phyloP scores from a whole-genome alignment of 2,888 invertebrate species.

The Drosophila nigritarsus region DNA sequence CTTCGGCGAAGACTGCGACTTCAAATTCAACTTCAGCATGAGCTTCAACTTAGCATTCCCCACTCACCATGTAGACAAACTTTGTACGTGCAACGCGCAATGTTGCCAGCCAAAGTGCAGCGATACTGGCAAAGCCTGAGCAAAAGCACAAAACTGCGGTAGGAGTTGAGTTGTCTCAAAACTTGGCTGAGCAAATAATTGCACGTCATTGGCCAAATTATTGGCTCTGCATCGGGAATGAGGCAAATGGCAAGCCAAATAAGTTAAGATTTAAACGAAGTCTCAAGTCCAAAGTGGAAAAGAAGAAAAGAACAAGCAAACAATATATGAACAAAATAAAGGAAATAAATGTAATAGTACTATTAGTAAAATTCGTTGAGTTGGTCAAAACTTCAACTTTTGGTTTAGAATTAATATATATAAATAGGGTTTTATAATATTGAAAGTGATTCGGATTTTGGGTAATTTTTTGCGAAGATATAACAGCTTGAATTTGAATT shows the following conservation, averaged over 20 bases:
- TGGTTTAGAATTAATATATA: background rate
- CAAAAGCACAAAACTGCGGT: background rate
- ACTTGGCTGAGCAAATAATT: conserved; percentile 73
- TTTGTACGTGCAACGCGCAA: conserved; percentile 71
- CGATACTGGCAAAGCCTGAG: background rate
- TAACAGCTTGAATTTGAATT: background rate
- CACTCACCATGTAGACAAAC: conserved; percentile 68
- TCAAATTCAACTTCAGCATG: conserved; percentile 13
- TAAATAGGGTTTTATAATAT: background rate
- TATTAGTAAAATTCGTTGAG: background rate
- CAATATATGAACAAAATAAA: conserved; percentile 1
- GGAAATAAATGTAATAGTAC: background rate
- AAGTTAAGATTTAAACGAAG: conserved; percentile 5
- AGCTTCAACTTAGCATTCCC: conserved; percentile 38
- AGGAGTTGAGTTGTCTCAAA: conserved; percentile 37
- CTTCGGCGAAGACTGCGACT: conserved; percentile 24
- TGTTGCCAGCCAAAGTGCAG: conserved; percentile 37
- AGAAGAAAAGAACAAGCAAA: background rate
- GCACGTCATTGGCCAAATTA: conserved; percentile 78
- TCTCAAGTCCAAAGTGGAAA: conserved; percentile 1
- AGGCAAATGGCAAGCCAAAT: conserved; percentile 9
- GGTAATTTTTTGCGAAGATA: background rate
- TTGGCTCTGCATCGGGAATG: conserved; percentile 47
- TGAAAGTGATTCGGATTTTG: background rate
- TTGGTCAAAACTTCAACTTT: no score